These are phyloP conservation scores for Onthophagus taurus DNA, from an alignment of 1,140 invertebrate species.

Conservation along the genomic window DNA sequence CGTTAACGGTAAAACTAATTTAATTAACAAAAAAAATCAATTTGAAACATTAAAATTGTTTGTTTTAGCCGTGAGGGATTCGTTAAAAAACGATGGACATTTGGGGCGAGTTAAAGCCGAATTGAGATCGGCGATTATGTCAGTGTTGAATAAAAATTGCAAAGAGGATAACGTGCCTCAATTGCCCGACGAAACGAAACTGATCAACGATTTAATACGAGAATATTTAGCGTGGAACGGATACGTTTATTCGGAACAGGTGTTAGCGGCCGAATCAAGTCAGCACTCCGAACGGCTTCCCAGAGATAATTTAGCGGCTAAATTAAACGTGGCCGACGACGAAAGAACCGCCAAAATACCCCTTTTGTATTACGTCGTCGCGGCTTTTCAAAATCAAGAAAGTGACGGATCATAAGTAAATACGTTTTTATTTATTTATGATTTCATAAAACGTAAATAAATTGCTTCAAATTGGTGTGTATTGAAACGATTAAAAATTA, in stretches of 20 bases:
- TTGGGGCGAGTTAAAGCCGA: conserved; percentile 32
- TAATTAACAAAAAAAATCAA: too few relatives aligned
- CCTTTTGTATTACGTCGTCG: conserved; percentile 31
- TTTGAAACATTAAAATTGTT: too few relatives aligned
- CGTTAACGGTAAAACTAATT: too few relatives aligned
- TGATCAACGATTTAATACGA: conserved; percentile 43
- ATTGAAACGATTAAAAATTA: too few relatives aligned
- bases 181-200: conserved; percentile 39
- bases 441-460: too few relatives aligned
- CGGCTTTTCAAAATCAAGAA: conserved; percentile 22
- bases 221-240: conserved; percentile 48
- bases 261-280: conserved; percentile 37
- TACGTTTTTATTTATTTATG: too few relatives aligned
- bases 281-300: conserved; percentile 22
- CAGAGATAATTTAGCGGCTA: conserved; percentile 30
- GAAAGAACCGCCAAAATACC: conserved; percentile 33
- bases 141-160: conserved; percentile 28
- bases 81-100: conserved; percentile 30
- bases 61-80: conserved; percentile 31
- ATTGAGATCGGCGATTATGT: conserved; percentile 32
- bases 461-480: too few relatives aligned
- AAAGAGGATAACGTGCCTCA: conserved; percentile 25
- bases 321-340: conserved; percentile 33
- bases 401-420: too few relatives aligned
- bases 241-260: conserved; percentile 43